phyloP scores from a whole-genome alignment of 2,888 invertebrate species.

The Nephrotoma appendiculata region DNA sequence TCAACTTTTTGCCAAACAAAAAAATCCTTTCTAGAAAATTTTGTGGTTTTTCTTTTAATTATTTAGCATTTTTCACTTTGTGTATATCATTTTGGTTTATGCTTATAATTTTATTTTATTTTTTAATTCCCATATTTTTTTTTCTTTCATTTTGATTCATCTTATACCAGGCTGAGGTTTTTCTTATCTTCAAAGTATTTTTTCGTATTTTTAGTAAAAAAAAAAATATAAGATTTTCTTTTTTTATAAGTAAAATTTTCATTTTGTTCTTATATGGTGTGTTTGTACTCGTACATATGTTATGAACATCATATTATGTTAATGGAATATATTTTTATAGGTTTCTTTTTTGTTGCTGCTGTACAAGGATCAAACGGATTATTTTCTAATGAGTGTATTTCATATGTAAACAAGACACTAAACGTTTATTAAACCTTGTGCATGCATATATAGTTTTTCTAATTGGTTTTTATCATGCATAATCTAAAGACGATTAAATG shows the following conservation, averaged over 20 bases:
- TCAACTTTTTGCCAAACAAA: neutral
- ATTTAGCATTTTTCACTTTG: neutral
- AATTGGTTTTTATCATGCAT: neutral
- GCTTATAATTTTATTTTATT: neutral
- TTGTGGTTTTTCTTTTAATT: neutral
- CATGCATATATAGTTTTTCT: neutral
- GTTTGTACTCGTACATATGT: neutral
- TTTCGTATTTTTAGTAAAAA: neutral
- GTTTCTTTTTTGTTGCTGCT: neutral
- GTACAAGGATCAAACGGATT: neutral
- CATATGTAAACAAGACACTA: neutral
- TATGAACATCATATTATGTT: neutral
- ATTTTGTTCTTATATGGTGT: neutral
- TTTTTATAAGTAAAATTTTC: neutral
- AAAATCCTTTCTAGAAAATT: neutral
- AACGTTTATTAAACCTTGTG: neutral
- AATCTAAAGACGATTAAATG: neutral
- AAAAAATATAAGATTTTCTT: neutral
- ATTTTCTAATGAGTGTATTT: neutral
- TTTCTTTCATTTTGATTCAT: neutral
- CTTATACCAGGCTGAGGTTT: neutral
- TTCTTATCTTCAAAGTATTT: neutral
- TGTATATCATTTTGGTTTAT: neutral
- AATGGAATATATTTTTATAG: neutral
- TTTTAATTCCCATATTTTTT: neutral